These are phyloP conservation scores for Bos indicus DNA, from an alignment of 2,113 vertebrate genomes.

Conservation along the genomic window DNA sequence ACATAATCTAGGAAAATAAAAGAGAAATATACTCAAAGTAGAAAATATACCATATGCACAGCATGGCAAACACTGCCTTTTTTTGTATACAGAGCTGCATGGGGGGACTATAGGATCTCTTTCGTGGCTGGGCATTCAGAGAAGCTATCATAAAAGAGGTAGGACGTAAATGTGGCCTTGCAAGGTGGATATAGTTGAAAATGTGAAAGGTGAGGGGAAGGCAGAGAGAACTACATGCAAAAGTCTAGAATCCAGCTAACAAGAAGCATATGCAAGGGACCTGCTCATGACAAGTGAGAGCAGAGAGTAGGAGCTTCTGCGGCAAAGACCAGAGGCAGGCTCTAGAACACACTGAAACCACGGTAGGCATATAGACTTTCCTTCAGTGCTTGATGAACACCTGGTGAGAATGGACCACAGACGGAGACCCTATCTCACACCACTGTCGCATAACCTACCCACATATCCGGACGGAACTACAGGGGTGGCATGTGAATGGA, in stretches of 20 bases:
- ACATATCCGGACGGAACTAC: accelerated
- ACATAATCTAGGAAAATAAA: background rate
- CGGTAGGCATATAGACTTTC: background rate
- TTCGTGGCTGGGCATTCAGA: background rate
- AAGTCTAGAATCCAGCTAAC: background rate
- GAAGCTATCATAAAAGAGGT: background rate
- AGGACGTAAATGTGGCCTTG: background rate
- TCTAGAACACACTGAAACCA: background rate
- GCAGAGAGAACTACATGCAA: background rate
- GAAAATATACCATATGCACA: background rate
- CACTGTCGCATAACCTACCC: accelerated
- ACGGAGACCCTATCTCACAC: background rate
- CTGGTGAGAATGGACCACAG: background rate
- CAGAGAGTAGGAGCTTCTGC: accelerated
- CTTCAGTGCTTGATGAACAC: background rate
- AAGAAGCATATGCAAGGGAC: accelerated
- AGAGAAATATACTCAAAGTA: background rate
- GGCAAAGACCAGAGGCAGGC: background rate
- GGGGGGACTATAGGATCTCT: background rate
- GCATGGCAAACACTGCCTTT: background rate
- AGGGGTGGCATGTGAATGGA: accelerated
- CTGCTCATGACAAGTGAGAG: background rate
- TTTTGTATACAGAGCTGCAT: background rate
- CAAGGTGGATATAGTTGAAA: background rate
- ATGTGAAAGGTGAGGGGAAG: background rate